Conservation (phyloP, 2,797 vertebrate genomes). For the Channa striata region DNA sequence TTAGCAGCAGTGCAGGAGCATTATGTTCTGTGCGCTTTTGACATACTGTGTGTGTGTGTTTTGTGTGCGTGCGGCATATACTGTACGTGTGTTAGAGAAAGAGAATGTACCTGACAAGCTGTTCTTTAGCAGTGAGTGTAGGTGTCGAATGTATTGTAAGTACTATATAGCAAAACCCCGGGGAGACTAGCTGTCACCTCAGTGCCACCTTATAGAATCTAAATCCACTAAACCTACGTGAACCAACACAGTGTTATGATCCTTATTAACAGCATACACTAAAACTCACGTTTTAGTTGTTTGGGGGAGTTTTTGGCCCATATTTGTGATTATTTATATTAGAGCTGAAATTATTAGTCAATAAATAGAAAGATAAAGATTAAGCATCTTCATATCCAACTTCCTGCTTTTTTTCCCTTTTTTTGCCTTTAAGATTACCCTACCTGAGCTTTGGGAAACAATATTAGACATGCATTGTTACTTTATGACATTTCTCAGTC, state of each 20-base stretch:
- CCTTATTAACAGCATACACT: conserved; percentile 4
- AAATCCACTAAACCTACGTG: conserved; percentile 27
- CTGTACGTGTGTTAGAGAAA: conserved; percentile 9
- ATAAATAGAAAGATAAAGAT: too few species aligned
- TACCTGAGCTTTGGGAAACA: background rate
- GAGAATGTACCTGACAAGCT: conserved; percentile 52
- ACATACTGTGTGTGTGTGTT: conserved; percentile 27
- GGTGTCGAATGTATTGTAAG: conserved; percentile 54
- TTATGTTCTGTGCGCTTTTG: conserved; percentile 51
- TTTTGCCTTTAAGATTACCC: too few species aligned
- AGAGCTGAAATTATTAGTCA: background rate
- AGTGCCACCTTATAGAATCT: conserved; percentile 38
- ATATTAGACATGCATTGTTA: background rate
- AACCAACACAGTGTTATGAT: background rate
- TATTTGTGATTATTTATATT: background rate
- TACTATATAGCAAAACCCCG: conserved; percentile 37
- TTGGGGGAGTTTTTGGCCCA: background rate
- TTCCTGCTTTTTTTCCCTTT: too few species aligned
- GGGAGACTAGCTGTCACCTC: conserved; percentile 33
- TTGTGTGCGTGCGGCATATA: background rate
- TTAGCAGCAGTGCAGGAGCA: conserved; percentile 46
- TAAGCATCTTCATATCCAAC: too few species aligned
- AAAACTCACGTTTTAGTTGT: background rate
- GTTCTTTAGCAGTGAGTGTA: conserved; percentile 60
- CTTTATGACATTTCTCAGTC: background rate